phyloP scores from a whole-genome alignment of 2,797 vertebrate species.

The Darevskia nairensis region DNA sequence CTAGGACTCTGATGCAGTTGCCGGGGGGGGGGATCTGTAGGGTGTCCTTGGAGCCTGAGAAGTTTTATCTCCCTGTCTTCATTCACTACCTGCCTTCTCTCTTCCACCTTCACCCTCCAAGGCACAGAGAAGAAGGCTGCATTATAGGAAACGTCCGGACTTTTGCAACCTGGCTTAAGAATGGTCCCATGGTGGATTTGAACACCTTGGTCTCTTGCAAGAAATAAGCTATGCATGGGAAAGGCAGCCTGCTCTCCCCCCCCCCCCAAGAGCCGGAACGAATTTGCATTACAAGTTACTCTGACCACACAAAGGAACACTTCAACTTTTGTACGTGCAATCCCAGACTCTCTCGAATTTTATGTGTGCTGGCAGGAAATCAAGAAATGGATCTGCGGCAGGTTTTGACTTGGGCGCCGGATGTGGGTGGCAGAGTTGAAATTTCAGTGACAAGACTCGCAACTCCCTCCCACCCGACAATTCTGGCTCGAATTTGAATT shows the following conservation, averaged over 20 bases:
- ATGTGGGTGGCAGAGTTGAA: background rate
- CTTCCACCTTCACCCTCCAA: no score
- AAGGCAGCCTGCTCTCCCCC: background rate
- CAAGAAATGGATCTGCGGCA: background rate
- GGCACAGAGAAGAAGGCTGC: background rate
- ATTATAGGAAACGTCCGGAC: background rate
- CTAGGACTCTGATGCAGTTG: background rate
- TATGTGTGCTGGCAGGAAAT: background rate
- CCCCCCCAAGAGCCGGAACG: background rate
- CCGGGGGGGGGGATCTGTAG: background rate
- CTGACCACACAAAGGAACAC: background rate
- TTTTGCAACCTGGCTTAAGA: background rate
- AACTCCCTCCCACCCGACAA: background rate
- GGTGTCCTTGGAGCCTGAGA: background rate
- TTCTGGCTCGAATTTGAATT: background rate
- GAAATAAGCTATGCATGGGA: constrained; percentile 4
- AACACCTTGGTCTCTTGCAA: background rate
- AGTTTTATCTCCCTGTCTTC: background rate
- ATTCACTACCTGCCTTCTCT: background rate
- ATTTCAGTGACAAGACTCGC: no score
- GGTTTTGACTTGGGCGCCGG: background rate
- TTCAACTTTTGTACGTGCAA: background rate
- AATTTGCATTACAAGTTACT: background rate
- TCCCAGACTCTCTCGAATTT: background rate
- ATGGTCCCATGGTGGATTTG: background rate